These are phyloP conservation scores for Mythimna vitellina DNA, from an alignment of 2,888 invertebrate genomes.

Conservation along the genomic window DNA sequence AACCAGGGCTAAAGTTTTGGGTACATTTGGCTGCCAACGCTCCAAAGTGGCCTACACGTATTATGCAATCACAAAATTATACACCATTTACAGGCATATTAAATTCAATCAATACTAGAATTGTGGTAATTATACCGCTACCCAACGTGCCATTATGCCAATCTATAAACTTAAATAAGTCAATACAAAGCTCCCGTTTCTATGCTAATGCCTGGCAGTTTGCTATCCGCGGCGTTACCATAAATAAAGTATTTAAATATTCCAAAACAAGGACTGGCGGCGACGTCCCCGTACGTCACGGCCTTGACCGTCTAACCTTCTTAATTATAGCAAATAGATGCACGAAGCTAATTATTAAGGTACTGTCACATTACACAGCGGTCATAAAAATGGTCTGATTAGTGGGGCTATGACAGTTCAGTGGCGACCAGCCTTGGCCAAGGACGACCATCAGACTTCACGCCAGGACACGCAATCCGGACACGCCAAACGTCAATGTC, in stretches of 20 bases:
- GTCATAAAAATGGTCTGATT: slow-evolving; percentile 51
- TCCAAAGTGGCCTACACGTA: slow-evolving; percentile 7
- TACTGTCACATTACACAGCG: slow-evolving; percentile 45
- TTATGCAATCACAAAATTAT: slow-evolving; percentile 32
- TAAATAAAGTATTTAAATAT: slow-evolving; percentile 65
- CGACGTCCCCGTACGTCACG: slow-evolving; percentile 66
- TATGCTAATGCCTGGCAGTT: slow-evolving; percentile 58
- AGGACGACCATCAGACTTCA: slow-evolving; percentile 62
- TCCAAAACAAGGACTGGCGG: slow-evolving; percentile 60
- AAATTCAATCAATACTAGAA: slow-evolving; percentile 38
- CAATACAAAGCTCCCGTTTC: slow-evolving; percentile 52
- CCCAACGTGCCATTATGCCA: slow-evolving; percentile 23
- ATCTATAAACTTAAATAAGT: slow-evolving; percentile 52
- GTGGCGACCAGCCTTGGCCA: slow-evolving; percentile 64
- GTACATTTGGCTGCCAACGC: slow-evolving; percentile 20
- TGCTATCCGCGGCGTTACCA: slow-evolving; percentile 46
- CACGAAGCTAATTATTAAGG: slow-evolving; percentile 72
- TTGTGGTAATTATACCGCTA: slow-evolving; percentile 19
- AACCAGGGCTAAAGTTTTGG: slow-evolving; percentile 29
- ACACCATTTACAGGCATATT: slow-evolving; percentile 27
- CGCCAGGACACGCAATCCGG: slow-evolving; percentile 64
- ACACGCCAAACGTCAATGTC: slow-evolving; percentile 64
- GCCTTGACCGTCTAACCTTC: slow-evolving; percentile 64
- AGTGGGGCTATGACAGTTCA: slow-evolving; percentile 66
- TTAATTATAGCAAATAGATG: slow-evolving; percentile 74